Evolutionary conservation across 2,797 vertebrate species (phyloP).

Genomic region (Basileuterus tristriatus): DNA sequence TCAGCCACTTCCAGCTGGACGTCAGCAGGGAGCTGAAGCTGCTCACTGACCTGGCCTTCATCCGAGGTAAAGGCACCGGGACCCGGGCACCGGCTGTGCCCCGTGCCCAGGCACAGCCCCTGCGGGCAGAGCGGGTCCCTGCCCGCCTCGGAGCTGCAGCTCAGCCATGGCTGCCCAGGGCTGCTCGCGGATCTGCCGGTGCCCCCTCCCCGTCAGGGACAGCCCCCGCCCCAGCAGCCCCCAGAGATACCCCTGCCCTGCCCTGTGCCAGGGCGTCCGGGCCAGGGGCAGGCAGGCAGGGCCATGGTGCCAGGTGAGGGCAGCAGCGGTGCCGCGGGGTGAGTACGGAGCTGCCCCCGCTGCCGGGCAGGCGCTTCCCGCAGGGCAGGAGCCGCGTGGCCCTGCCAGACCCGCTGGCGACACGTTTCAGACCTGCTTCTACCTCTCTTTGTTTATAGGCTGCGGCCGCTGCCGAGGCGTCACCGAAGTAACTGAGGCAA

Average conservation of each 20-base stretch:
- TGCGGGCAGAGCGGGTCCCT: not conserved
- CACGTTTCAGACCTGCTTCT: constrained; percentile 77
- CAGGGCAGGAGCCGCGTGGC: constrained; percentile 53
- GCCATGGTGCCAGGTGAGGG: not conserved
- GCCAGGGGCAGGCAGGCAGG: constrained; percentile 39
- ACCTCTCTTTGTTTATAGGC: constrained; percentile 84
- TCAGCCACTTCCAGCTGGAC: constrained; percentile 90
- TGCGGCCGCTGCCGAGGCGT: constrained; percentile 76
- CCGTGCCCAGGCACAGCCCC: not conserved
- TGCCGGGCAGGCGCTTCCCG: not conserved
- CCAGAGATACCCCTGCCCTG: not conserved
- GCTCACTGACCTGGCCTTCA: constrained; percentile 86
- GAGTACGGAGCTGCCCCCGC: constrained; percentile 39
- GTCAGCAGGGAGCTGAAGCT: constrained; percentile 88
- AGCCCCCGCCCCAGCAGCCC: constrained; percentile 13
- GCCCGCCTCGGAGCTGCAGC: not conserved
- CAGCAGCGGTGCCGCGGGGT: constrained; percentile 10
- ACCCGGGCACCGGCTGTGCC: not conserved
- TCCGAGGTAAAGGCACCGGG: constrained; percentile 80
- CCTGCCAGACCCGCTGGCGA: constrained; percentile 29
- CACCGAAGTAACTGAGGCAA: constrained; percentile 81
- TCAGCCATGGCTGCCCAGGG: not conserved
- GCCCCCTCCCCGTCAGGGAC: constrained; percentile 28
- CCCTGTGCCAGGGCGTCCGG: not conserved
- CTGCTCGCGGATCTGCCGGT: not conserved